Evolutionary conservation across 2,113 vertebrate genomes (phyloP), one percentile per base, ranked within the genome.

Genomic region (Petromus typicus): DNA sequence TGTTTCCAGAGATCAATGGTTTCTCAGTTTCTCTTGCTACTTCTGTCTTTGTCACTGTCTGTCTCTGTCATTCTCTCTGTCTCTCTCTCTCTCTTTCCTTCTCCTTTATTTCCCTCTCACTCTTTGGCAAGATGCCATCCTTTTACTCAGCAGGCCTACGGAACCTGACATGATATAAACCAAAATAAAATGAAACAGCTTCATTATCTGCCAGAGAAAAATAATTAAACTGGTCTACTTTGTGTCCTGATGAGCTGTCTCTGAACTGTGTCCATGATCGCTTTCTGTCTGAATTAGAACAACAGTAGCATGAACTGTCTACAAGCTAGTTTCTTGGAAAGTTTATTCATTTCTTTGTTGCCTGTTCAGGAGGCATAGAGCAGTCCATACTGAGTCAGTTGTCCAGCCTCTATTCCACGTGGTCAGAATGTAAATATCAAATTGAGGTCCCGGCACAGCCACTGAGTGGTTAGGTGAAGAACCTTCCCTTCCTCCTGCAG

Each of bases 121-220:
- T 1, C 85, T 79, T 85, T 81, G 80, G 48, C 54, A 83, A 87
- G 30, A 93, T 51, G 81, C 73, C 1, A 80, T 2, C 56, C 1
- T 32, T 83, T 71, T 12, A 32, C 81, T 90, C 73, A 2, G 34
- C 27, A 75, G 95, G 59, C 56, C 34, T 88, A 61, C 40, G 91
- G 87, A 97, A 40, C 59, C 37, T 1, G 0, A 67, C 20, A 51
- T 54, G 56, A 95, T 51, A 64, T 57, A 91, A 96, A 92, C 78
- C 69, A 48, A 82, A 95, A 83, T 73, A 83, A 94, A 94, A 95
- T 85, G 89, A 93, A 89, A 45, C 17, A 51, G 67, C 86, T 90
- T 82, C 93, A 22, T 97, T 91, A 94, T 93, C 76, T 75, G 1
- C 76, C 54, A 17, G 8, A 20, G 82, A n/a, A 92, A 90, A 91